These are phyloP conservation scores for Caenorhabditis macrosperma DNA, from an alignment of 2,888 invertebrate species.

Conservation along the genomic window DNA sequence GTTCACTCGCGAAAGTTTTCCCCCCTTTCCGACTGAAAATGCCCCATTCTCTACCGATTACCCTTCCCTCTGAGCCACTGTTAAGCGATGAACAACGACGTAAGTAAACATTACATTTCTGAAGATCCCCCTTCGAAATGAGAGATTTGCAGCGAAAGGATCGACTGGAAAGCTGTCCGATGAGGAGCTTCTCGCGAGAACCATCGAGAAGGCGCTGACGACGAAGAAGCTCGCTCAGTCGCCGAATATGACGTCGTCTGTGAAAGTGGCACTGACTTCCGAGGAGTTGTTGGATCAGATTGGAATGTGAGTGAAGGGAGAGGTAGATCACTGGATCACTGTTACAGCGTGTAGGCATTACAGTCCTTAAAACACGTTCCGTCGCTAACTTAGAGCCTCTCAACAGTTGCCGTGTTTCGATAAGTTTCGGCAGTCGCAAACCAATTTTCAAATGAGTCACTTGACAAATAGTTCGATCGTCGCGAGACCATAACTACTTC, in stretches of 20 bases:
- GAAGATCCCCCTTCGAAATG: not conserved
- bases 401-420: too few relatives aligned
- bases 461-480: too few relatives aligned
- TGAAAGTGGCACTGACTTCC: constrained; percentile 41
- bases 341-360: not conserved
- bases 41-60: constrained; percentile 8
- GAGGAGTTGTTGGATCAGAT: constrained; percentile 58
- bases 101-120: constrained; percentile 11
- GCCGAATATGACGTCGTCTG: constrained; percentile 45
- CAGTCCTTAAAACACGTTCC: not conserved
- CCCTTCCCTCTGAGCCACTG: constrained; percentile 28
- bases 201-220: constrained; percentile 42
- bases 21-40: not conserved
- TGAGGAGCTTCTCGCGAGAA: constrained; percentile 35
- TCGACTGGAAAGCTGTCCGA: constrained; percentile 41
- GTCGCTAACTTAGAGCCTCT: too few relatives aligned
- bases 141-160: constrained; percentile 19
- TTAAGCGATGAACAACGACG: constrained; percentile 34
- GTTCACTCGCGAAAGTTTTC: not conserved
- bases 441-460: too few relatives aligned
- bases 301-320: constrained; percentile 39
- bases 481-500: too few relatives aligned
- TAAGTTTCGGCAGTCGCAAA: too few relatives aligned
- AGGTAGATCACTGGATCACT: too few relatives aligned
- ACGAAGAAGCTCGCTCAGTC: constrained; percentile 38